These are phyloP conservation scores for Oceanodroma leucorhoa DNA, from an alignment of 2,797 vertebrate species.

Conservation along the genomic window DNA sequence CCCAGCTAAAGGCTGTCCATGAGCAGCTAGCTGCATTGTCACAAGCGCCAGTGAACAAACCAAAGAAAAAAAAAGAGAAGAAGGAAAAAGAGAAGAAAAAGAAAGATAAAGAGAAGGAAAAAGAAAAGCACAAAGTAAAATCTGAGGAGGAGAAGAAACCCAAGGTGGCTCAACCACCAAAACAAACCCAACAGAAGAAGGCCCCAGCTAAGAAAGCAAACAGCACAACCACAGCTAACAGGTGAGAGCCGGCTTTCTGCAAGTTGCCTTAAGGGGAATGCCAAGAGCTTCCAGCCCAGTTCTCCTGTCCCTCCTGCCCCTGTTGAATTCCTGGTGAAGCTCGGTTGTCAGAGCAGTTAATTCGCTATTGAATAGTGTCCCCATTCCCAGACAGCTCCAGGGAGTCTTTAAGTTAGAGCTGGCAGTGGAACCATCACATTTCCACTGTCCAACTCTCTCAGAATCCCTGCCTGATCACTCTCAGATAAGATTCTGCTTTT, in stretches of 20 bases:
- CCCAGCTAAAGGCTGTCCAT: conserved; percentile 87
- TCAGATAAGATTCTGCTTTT: conserved; percentile 24
- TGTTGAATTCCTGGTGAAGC: not conserved
- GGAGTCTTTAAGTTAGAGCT: conserved; percentile 11
- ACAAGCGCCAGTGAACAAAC: conserved; percentile 86
- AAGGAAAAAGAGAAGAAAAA: conserved; percentile 87
- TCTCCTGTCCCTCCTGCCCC: not conserved
- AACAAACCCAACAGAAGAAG: conserved; percentile 80
- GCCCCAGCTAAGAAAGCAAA: conserved; percentile 89
- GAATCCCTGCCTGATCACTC: not conserved
- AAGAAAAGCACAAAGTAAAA: conserved; percentile 81
- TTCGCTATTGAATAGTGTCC: not conserved
- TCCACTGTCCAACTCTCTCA: not conserved
- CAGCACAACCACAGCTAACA: conserved; percentile 81
- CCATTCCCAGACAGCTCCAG: not conserved
- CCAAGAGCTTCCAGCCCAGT: not conserved
- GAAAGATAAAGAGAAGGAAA: conserved; percentile 84
- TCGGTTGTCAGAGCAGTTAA: not conserved
- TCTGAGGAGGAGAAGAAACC: conserved; percentile 90
- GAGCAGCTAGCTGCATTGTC: conserved; percentile 88
- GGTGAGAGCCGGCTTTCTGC: conserved; percentile 68
- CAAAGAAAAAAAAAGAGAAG: conserved; percentile 90
- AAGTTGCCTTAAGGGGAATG: not conserved
- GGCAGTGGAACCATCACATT: not conserved
- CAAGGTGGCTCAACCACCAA: conserved; percentile 82